Conservation (phyloP, 2,888 invertebrate species). For the Aethes cnicana region DNA sequence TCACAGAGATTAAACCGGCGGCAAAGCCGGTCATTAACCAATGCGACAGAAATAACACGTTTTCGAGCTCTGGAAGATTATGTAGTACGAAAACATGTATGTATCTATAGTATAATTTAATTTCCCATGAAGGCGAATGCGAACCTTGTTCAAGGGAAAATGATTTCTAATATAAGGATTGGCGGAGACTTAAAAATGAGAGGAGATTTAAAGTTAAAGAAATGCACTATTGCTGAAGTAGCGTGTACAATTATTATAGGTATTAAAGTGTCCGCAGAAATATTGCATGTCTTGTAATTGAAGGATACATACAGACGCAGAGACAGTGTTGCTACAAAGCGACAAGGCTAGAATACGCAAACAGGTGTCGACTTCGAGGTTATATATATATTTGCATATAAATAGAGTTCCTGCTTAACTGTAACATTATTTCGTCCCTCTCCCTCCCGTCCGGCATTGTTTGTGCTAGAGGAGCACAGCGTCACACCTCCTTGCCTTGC, state of each 20-base stretch:
- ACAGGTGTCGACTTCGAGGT: constrained; percentile 81
- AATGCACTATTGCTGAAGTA: no score
- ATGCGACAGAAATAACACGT: constrained; percentile 17
- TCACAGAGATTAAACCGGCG: background rate
- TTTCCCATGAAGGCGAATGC: background rate
- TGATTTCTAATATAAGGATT: no score
- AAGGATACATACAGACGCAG: constrained; percentile 72
- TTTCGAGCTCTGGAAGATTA: constrained; percentile 1
- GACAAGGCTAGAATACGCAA: constrained; percentile 79
- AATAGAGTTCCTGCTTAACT: constrained; percentile 83
- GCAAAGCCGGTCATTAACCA: constrained; percentile 8
- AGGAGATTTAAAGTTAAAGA: no score
- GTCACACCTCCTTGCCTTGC: constrained; percentile 71
- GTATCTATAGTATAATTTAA: background rate
- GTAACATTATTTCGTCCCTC: constrained; percentile 76
- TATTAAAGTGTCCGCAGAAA: constrained; percentile 38
- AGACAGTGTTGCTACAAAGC: constrained; percentile 74
- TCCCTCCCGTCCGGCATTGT: constrained; percentile 60
- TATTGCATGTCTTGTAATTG: constrained; percentile 56
- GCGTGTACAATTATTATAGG: constrained; percentile 29
- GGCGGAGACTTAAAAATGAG: background rate
- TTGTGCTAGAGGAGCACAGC: constrained; percentile 65
- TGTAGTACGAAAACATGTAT: background rate
- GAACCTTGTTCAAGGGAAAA: background rate
- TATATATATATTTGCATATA: constrained; percentile 83